phyloP scores from a whole-genome alignment of 2,888 invertebrate genomes.

The Busseola fusca region DNA sequence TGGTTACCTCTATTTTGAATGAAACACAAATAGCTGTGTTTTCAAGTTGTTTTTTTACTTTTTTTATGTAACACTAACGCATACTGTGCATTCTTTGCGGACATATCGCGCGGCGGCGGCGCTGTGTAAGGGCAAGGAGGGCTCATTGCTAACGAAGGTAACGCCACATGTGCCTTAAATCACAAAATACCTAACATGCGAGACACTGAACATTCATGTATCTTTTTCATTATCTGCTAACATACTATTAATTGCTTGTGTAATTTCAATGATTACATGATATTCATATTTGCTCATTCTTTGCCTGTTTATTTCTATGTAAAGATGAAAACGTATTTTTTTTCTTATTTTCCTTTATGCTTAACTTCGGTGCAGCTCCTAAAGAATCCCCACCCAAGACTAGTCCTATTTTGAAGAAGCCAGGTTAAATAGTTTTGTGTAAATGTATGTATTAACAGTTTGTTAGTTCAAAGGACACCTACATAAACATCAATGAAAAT shows the following conservation, averaged over 20 bases:
- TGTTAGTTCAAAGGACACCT: constrained; percentile 16
- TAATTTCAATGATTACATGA: constrained; percentile 20
- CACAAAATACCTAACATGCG: constrained; percentile 27
- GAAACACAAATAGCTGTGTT: constrained; percentile 10
- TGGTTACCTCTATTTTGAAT: not conserved
- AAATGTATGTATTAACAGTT: constrained; percentile 16
- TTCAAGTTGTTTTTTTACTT: constrained; percentile 51
- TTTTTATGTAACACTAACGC: constrained; percentile 75
- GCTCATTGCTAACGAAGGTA: constrained; percentile 88
- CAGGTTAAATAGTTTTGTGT: constrained; percentile 57
- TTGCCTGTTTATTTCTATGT: constrained; percentile 21
- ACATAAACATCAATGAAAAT: constrained; percentile 2
- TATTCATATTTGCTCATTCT: constrained; percentile 4
- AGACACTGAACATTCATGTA: constrained; percentile 21
- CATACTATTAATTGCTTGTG: constrained; percentile 33
- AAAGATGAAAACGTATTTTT: constrained; percentile 9
- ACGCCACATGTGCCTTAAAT: constrained; percentile 55
- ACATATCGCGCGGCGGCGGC: constrained; percentile 73
- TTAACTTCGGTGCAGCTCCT: constrained; percentile 50
- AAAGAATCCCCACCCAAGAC: constrained; percentile 53
- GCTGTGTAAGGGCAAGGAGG: constrained; percentile 82
- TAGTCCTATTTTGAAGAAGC: constrained; percentile 40
- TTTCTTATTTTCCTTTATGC: constrained; percentile 30
- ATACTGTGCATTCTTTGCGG: constrained; percentile 80
- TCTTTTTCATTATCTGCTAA: constrained; percentile 25